Conservation (phyloP, 92 coral and sea anemone genomes). For the Phenganax stokvisi region DNA sequence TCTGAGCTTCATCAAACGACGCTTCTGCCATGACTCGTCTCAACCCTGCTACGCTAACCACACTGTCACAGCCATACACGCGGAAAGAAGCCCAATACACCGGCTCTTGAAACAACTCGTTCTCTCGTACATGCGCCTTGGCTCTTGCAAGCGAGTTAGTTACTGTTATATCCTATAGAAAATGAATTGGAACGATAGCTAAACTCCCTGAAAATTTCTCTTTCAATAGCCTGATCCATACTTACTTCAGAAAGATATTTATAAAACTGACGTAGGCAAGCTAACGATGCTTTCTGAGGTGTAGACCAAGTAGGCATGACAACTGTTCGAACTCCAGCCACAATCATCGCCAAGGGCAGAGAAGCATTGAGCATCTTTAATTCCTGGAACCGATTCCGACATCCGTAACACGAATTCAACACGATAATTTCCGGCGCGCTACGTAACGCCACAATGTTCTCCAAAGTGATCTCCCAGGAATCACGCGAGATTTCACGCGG, state of each 20-base stretch:
- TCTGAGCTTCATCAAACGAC: conserved; percentile 18
- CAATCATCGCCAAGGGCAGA: conserved; percentile 28
- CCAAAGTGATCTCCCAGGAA: conserved; percentile 30
- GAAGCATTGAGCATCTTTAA: neutral
- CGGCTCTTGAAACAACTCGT: conserved; percentile 15
- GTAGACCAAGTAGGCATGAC: conserved; percentile 41
- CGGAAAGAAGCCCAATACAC: conserved; percentile 18
- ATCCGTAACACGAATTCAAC: conserved; percentile 24
- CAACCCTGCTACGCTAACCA: neutral
- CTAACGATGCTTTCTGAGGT: conserved; percentile 28
- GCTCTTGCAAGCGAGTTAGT: conserved; percentile 5
- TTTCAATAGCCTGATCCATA: neutral
- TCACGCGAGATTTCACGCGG: conserved; percentile 23
- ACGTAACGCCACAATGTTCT: conserved; percentile 32
- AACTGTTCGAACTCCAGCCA: conserved; percentile 33
- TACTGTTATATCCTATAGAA: conserved; percentile 29
- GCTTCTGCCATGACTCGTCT: neutral
- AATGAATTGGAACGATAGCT: neutral
- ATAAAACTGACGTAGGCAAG: conserved; percentile 28
- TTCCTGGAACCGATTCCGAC: conserved; percentile 18
- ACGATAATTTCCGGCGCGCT: conserved; percentile 35
- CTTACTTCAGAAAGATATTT: conserved; percentile 33
- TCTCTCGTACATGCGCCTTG: conserved; percentile 20
- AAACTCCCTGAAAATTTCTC: neutral
- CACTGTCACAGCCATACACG: conserved; percentile 26